These are phyloP conservation scores for Gambusia yucatana DNA, from an alignment of 2,797 vertebrate genomes.

Conservation along the genomic window DNA sequence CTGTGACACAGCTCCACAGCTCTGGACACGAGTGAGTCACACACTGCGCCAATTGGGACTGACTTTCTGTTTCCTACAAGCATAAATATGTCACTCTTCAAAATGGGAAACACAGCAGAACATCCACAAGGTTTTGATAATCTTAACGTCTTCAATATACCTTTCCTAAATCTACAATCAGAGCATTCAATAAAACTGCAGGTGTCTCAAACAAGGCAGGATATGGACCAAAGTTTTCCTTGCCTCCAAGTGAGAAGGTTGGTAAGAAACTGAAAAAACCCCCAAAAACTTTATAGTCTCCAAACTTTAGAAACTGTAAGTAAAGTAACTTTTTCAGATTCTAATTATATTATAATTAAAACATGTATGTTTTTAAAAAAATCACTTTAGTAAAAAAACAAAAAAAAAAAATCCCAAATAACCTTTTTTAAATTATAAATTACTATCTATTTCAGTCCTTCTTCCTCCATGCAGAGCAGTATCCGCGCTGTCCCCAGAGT, in stretches of 20 bases:
- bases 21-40: too few relatives aligned
- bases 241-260: background rate
- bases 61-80: background rate
- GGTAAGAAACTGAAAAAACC: background rate
- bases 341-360: background rate
- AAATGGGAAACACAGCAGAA: background rate
- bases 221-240: background rate
- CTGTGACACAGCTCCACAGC: too few relatives aligned
- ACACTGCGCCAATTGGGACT: too few relatives aligned
- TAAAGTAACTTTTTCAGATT: background rate
- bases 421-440: background rate
- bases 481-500: constrained; percentile 41
- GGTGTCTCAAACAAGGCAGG: background rate
- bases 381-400: background rate
- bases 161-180: background rate
- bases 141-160: background rate
- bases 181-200: background rate
- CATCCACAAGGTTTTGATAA: background rate
- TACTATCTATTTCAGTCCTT: background rate
- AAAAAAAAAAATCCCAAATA: background rate
- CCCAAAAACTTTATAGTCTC: too few relatives aligned
- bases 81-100: background rate
- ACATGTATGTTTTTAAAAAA: background rate
- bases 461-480: constrained; percentile 23
- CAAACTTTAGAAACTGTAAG: background rate